A percentile compares a stretch with the other conserved stretches of the same genome.
phyloP scores from a whole-genome alignment of 2,113 vertebrate species.

The Tragelaphus buxtoni region DNA sequence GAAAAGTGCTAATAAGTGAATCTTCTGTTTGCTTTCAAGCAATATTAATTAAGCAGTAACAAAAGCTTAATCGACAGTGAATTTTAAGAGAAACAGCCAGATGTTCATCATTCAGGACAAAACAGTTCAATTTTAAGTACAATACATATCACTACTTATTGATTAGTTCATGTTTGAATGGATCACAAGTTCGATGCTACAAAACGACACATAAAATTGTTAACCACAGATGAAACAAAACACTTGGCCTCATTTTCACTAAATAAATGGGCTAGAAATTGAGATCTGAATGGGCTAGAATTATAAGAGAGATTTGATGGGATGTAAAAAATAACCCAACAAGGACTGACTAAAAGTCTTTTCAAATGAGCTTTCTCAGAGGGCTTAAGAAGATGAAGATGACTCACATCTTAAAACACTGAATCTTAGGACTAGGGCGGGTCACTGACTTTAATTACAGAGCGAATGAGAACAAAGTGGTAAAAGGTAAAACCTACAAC shows the following conservation, averaged over 20 bases:
- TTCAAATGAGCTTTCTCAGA: neutral
- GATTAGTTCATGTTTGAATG: neutral
- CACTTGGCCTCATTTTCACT: conserved; percentile 1
- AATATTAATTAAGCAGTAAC: neutral
- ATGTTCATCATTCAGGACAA: neutral
- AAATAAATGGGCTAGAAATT: neutral
- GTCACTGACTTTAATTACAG: neutral
- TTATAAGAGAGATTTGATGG: neutral
- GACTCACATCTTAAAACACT: neutral
- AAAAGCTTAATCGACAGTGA: neutral
- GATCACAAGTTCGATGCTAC: neutral
- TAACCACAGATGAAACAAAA: neutral
- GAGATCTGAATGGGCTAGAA: neutral
- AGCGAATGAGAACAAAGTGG: neutral
- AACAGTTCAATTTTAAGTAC: neutral
- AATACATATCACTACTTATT: neutral
- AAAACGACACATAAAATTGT: conserved; percentile 10
- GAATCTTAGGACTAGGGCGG: neutral
- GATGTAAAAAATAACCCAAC: neutral
- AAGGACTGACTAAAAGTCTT: neutral
- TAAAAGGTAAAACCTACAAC: neutral
- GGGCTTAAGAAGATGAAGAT: neutral
- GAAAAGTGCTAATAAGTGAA: neutral
- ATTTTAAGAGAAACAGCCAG: neutral
- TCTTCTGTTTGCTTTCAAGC: neutral